phyloP scores from a whole-genome alignment of 2,113 vertebrate species.

The Periophthalmus modestus region DNA sequence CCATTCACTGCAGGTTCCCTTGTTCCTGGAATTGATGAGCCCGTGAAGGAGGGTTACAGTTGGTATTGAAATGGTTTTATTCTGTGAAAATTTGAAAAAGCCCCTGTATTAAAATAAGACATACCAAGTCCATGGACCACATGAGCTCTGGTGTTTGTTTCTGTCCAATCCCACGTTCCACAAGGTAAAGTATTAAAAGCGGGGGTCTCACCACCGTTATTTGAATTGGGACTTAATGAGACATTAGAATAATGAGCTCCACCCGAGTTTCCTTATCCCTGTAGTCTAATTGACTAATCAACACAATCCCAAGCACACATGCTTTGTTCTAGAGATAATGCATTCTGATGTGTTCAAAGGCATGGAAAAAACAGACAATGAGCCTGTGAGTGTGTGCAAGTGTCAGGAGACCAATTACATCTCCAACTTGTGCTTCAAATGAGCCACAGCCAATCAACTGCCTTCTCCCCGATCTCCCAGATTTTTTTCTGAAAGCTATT shows the following conservation, averaged over 20 bases:
- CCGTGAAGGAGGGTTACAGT: not conserved
- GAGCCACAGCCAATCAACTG: conserved; percentile 54
- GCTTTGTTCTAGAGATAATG: conserved; percentile 66
- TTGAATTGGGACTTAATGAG: conserved; percentile 42
- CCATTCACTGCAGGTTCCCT: not conserved
- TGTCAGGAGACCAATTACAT: conserved; percentile 71
- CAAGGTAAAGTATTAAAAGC: conserved; percentile 13
- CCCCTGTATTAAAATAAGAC: not conserved
- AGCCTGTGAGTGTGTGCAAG: conserved; percentile 24
- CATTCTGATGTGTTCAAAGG: conserved; percentile 70
- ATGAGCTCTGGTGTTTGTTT: not conserved
- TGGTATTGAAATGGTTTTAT: not conserved
- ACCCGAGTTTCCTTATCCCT: conserved; percentile 54
- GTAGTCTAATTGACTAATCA: conserved; percentile 66
- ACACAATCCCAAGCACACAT: conserved; percentile 57
- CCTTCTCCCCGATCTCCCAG: conserved; percentile 45
- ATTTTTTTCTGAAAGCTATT: conserved; percentile 30
- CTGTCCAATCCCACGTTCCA: not conserved
- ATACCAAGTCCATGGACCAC: not conserved
- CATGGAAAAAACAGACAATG: conserved; percentile 51
- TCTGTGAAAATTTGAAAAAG: not conserved
- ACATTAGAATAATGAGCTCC: conserved; percentile 58
- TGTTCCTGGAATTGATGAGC: not conserved
- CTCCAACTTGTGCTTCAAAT: conserved; percentile 63
- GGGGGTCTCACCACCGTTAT: conserved; percentile 31